Evolutionary conservation across 2,113 vertebrate species (phyloP).

Genomic region (Ciconia maguari): DNA sequence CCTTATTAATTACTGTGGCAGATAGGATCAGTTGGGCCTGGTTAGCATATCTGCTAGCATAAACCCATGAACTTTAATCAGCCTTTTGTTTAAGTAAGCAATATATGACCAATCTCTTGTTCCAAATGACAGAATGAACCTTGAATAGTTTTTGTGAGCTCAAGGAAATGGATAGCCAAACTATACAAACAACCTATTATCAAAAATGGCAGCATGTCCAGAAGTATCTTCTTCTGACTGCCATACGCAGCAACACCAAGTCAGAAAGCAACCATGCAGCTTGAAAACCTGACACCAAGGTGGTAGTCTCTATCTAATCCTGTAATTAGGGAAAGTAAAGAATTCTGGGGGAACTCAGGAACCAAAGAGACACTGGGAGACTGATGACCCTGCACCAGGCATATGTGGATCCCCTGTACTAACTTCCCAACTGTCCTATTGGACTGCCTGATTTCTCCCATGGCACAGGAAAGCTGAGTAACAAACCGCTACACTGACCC

Average conservation of each 20-base stretch:
- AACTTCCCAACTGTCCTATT: background rate
- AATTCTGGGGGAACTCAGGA: background rate
- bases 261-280: background rate
- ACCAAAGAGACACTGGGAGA: background rate
- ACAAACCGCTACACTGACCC: background rate
- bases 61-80: background rate
- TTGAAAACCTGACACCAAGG: background rate
- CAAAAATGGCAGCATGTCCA: background rate
- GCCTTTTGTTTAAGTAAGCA: background rate
- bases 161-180: background rate
- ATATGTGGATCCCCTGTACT: background rate
- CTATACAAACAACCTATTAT: background rate
- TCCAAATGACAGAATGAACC: background rate
- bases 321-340: background rate
- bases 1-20: background rate
- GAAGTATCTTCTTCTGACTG: background rate
- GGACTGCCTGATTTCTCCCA: background rate
- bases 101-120: background rate
- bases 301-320: background rate
- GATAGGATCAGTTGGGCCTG: background rate
- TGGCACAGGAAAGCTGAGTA: background rate
- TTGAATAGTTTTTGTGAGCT: background rate
- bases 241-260: background rate
- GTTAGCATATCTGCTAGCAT: background rate
- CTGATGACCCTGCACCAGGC: background rate